Evolutionary conservation across 1,140 invertebrate species (phyloP).

Genomic region (Globodera rostochiensis): DNA sequence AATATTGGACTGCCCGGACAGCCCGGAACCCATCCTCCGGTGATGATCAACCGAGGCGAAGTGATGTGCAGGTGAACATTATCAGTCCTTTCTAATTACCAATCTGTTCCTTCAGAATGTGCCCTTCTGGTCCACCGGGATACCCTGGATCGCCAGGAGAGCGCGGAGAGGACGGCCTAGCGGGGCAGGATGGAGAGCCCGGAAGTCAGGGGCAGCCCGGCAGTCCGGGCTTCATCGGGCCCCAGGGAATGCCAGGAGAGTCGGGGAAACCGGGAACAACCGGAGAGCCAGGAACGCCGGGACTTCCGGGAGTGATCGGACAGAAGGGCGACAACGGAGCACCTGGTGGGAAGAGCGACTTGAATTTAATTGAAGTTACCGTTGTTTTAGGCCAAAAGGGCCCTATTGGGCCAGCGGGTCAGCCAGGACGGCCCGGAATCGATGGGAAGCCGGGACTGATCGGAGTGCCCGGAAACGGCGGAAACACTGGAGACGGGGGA

Average conservation of each 20-base stretch:
- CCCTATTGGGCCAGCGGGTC: constrained; percentile 17
- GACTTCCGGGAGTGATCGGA: constrained; percentile 27
- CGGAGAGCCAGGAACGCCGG: constrained; percentile 19
- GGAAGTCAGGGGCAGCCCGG: constrained; percentile 18
- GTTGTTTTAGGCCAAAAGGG: constrained; percentile 27
- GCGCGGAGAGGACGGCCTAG: constrained; percentile 17
- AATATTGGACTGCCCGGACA: constrained; percentile 7
- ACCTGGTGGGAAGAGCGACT: constrained; percentile 11
- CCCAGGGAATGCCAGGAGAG: constrained; percentile 19
- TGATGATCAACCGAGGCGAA: constrained; percentile 34
- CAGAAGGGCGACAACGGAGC: constrained; percentile 26
- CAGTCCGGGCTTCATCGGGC: constrained; percentile 20
- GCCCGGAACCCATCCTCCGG: constrained; percentile 21
- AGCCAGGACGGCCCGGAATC: constrained; percentile 15
- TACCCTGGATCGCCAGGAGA: constrained; percentile 19
- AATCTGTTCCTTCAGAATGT: constrained; percentile 22
- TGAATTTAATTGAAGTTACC: neutral
- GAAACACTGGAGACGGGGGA: constrained; percentile 24
- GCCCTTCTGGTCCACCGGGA: constrained; percentile 27
- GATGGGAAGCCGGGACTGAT: constrained; percentile 32
- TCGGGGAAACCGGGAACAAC: constrained; percentile 5
- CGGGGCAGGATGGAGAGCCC: constrained; percentile 20
- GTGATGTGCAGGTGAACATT: constrained; percentile 24
- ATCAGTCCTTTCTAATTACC: neutral
- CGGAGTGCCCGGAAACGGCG: constrained; percentile 22